Base-by-base conservation (phyloP, 2,797 vertebrate species). In the Coranthus polyacanthus region DNA sequence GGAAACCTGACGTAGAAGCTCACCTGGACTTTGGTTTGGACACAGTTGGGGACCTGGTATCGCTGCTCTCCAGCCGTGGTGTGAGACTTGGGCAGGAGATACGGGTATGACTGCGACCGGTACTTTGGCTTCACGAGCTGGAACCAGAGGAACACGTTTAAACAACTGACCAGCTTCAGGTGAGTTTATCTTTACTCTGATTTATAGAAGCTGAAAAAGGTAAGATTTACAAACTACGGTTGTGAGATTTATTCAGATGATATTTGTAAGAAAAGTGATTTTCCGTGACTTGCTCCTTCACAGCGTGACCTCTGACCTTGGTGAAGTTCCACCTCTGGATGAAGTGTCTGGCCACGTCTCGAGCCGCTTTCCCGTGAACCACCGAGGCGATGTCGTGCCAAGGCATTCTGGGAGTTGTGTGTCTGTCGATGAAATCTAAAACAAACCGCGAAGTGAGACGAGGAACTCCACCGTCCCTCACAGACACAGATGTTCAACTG, bases 301-400 rank as follows among this genome's bases (percentile, higher is more conserved):
- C n/a, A 46, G 24, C 36, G 1, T 38, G 63, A 62, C 58, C 41
- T 60, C 78, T 70, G 18, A 98, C 98, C 96, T 98, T 98, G 0
- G 96, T 96, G 90, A 99, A 99, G 79, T 99, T 99, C 98, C 98
- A 99, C 51, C 98, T 94, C 80, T 99, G 98, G 86, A 99, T 99
- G 62, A 99, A 99, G 78, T 99, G 98, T 3, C 97, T 89, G 0
- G 98, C 97, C 15, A 98, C 91, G 1, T 98, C 97, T 0, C 97
- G 93, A 0, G 98, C 98, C 0, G 97, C 97, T 76, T 90, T 95
- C 41, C 97, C 97, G 0, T 99, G 97, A 36, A 99, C 97, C 54
- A 89, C 97, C 0, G 96, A 97, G 59, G 95, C 70, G 9, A 99
- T 98, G 87, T 99, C 98, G 0, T 99, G 98, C 98, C 98, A 99